These are phyloP conservation scores for Hydrozoanthus tunicans DNA, from an alignment of 64 coral and sea anemone genomes.

Conservation along the genomic window DNA sequence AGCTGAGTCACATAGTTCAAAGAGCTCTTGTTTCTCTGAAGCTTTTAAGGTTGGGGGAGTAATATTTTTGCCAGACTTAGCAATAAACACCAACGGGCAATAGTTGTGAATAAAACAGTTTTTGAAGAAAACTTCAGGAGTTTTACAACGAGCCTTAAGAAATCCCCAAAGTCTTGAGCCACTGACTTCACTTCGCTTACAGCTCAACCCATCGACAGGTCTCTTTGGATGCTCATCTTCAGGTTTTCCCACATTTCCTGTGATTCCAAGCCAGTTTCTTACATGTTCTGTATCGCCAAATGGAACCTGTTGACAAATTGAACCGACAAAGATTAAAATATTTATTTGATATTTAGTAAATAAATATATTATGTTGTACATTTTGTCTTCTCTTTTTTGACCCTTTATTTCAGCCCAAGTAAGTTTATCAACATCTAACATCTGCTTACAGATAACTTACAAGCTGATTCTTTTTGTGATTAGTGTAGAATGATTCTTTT, in stretches of 20 bases:
- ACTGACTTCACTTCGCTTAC: conserved; percentile 85
- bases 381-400: no score
- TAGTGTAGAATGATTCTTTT: no score
- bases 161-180: conserved; percentile 88
- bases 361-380: no score
- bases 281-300: conserved; percentile 92
- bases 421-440: not conserved
- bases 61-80: conserved; percentile 74
- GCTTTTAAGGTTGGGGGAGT: conserved; percentile 68
- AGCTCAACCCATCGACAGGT: conserved; percentile 70
- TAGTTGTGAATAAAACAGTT: conserved; percentile 94
- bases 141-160: conserved; percentile 69
- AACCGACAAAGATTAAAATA: not conserved
- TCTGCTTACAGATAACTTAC: no score
- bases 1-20: conserved; percentile 60
- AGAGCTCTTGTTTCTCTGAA: conserved; percentile 50
- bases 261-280: conserved; percentile 83
- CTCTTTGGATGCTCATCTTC: conserved; percentile 79
- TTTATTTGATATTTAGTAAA: not conserved
- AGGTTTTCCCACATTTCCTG: conserved; percentile 70
- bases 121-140: conserved; percentile 69
- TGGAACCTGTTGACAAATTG: conserved; percentile 54
- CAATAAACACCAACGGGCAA: conserved; percentile 89
- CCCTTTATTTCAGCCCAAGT: not conserved
- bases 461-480: no score